Percentiles rank a stretch among this genome's conserved stretches.
Conservation (phyloP, 2,888 invertebrate species). For the Aethes cnicana region DNA sequence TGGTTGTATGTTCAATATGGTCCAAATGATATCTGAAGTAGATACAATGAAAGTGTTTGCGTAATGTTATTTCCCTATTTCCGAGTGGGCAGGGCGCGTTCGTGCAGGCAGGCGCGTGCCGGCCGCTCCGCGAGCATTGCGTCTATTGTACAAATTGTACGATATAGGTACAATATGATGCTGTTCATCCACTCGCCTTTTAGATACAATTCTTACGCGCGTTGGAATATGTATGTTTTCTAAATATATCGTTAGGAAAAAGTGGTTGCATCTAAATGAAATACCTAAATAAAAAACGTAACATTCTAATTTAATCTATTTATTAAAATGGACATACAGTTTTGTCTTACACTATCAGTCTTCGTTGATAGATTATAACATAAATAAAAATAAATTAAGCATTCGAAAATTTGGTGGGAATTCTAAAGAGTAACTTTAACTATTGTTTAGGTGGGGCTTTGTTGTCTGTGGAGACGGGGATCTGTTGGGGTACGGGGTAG, state of each 20-base stretch:
- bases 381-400: conserved; percentile 63
- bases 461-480: conserved; percentile 43
- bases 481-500: conserved; percentile 60
- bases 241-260: too few species aligned
- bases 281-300: conserved; percentile 25
- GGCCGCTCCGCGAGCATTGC: conserved; percentile 28
- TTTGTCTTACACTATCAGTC: conserved; percentile 67
- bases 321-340: conserved; percentile 35
- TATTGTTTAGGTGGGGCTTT: conserved; percentile 57
- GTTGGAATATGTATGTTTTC: too few species aligned
- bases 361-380: conserved; percentile 45
- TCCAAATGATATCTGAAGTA: conserved; percentile 55
- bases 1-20: conserved; percentile 42
- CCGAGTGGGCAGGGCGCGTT: conserved; percentile 41
- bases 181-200: too few species aligned
- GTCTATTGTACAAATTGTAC: not conserved
- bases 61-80: conserved; percentile 51
- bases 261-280: too few species aligned
- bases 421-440: conserved; percentile 33
- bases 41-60: conserved; percentile 67
- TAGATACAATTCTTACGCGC: too few species aligned
- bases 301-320: conserved; percentile 35
- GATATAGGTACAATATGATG: too few species aligned
- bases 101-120: conserved; percentile 45
- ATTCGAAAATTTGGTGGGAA: conserved; percentile 53